phyloP scores from a whole-genome alignment of 2,888 invertebrate genomes.

The Prenolepis imparis region DNA sequence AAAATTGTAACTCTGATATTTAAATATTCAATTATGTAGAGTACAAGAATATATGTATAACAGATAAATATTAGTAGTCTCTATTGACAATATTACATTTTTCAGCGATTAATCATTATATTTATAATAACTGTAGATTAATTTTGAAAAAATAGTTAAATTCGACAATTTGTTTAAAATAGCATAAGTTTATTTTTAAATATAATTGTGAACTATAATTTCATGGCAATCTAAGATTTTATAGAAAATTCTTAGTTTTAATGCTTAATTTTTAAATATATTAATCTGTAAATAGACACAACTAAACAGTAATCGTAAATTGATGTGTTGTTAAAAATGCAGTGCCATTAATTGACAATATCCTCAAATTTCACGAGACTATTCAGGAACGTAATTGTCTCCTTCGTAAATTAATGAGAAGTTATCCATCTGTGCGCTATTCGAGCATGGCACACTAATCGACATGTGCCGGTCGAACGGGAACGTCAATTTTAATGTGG shows the following conservation, averaged over 20 bases:
- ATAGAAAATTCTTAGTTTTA: neutral
- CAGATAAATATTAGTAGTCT: neutral
- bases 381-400: constrained; percentile 29
- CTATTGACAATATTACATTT: neutral
- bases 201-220: neutral
- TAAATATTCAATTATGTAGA: neutral
- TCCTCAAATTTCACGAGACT: neutral
- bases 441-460: constrained; percentile 61
- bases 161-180: neutral
- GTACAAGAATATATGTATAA: neutral
- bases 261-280: neutral
- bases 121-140: neutral
- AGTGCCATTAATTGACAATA: neutral
- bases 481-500: constrained; percentile 69
- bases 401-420: constrained; percentile 57
- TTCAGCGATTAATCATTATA: neutral
- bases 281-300: neutral
- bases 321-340: neutral
- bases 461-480: constrained; percentile 64
- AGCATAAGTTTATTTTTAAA: neutral
- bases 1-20: neutral
- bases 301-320: neutral
- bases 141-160: neutral
- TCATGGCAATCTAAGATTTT: neutral
- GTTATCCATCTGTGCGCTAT: constrained; percentile 13